Percentiles rank a stretch among this genome's conserved stretches.
These are phyloP conservation scores for Bos taurus DNA, from an alignment of 2,113 vertebrate genomes.

Conservation along the genomic window ARS-UCD2.0 NC_037344.1:49141001-49141500, in stretches of 20 bases:
- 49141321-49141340: background rate
- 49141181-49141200: background rate
- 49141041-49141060: background rate
- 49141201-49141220: background rate
- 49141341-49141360: background rate
- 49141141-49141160: no score
- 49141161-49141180: background rate
- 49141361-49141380: background rate
- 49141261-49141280: background rate
- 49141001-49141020: accelerated
- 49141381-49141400: background rate
- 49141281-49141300: background rate
- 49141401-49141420: background rate
- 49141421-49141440: background rate
- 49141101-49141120: accelerated
- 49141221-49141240: background rate
- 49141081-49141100: accelerated
- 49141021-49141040: accelerated
- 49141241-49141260: background rate
- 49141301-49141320: background rate
- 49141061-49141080: accelerated
- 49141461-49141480: background rate
- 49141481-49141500: background rate
- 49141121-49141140: accelerated
- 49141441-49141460: background rate